A percentile compares a stretch with the other conserved stretches of the same genome.
Conservation (phyloP, 2,797 vertebrate species). For the Philypnodon macrostomus region DNA sequence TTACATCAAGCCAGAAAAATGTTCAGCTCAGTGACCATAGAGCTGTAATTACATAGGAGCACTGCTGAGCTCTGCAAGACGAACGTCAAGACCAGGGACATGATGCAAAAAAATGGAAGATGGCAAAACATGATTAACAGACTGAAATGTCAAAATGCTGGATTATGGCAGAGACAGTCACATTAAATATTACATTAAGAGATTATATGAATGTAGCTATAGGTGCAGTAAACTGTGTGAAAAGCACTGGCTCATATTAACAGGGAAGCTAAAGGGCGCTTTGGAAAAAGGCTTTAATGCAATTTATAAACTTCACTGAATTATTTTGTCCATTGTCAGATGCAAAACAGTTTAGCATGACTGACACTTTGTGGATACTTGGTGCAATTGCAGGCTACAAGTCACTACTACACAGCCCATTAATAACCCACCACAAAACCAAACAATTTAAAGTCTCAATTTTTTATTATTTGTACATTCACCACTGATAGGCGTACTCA, state of each 20-base stretch:
- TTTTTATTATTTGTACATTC: slow-evolving; percentile 86
- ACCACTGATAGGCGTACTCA: slow-evolving; percentile 83
- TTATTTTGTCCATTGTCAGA: slow-evolving; percentile 1
- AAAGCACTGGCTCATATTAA: no score
- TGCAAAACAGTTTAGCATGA: slow-evolving; percentile 12
- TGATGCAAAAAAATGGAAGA: slow-evolving; percentile 30
- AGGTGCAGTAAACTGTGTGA: no score
- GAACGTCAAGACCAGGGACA: slow-evolving; percentile 53
- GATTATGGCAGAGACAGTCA: no score
- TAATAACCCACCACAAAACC: slow-evolving; percentile 20
- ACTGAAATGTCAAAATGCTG: no score
- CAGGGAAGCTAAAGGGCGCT: no score
- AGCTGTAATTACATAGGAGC: slow-evolving; percentile 78
- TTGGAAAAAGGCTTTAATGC: not conserved
- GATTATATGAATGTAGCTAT: no score
- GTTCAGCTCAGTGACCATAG: slow-evolving; percentile 75
- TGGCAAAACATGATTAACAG: slow-evolving; percentile 28
- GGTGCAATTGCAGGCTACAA: slow-evolving; percentile 11
- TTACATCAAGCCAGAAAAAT: slow-evolving; percentile 81
- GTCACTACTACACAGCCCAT: slow-evolving; percentile 23
- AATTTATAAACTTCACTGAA: not conserved
- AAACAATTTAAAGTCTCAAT: slow-evolving; percentile 65
- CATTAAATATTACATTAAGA: no score
- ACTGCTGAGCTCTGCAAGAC: slow-evolving; percentile 78
- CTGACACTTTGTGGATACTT: slow-evolving; percentile 66